Evolutionary conservation across 1,140 invertebrate genomes (phyloP).

Genomic region (Samia ricini): DNA sequence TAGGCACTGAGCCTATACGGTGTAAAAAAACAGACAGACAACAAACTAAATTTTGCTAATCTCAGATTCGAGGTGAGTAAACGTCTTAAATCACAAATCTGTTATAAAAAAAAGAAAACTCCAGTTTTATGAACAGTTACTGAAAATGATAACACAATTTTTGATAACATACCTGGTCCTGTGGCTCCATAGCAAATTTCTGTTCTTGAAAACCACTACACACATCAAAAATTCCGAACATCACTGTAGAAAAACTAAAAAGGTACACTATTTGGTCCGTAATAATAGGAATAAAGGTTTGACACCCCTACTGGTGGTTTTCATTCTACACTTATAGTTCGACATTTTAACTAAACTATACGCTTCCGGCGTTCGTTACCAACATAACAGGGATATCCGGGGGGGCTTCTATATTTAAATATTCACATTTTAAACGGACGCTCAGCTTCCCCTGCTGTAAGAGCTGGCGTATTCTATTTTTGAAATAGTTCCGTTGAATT

Average conservation of each 20-base stretch:
- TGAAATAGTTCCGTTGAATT: conserved; percentile 19
- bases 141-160: background rate
- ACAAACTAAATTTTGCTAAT: too few relatives aligned
- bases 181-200: conserved; percentile 89
- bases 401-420: conserved; percentile 31
- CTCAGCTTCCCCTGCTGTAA: conserved; percentile 40
- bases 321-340: conserved; percentile 45
- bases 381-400: conserved; percentile 45
- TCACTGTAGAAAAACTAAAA: conserved; percentile 33
- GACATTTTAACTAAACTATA: conserved; percentile 41
- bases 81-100: too few relatives aligned
- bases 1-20: too few relatives aligned
- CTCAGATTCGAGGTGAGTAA: too few relatives aligned
- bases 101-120: too few relatives aligned
- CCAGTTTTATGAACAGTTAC: too few relatives aligned
- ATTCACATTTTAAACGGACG: conserved; percentile 52
- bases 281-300: conserved; percentile 58
- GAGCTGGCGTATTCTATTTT: conserved; percentile 36
- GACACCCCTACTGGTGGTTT: conserved; percentile 53
- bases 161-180: conserved; percentile 79
- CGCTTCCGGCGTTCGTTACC: conserved; percentile 27
- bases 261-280: conserved; percentile 47
- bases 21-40: too few relatives aligned
- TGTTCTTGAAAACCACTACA: conserved; percentile 59
- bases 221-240: conserved; percentile 40